phyloP scores from a whole-genome alignment of 2,888 invertebrate species.

The Eurois occulta region DNA sequence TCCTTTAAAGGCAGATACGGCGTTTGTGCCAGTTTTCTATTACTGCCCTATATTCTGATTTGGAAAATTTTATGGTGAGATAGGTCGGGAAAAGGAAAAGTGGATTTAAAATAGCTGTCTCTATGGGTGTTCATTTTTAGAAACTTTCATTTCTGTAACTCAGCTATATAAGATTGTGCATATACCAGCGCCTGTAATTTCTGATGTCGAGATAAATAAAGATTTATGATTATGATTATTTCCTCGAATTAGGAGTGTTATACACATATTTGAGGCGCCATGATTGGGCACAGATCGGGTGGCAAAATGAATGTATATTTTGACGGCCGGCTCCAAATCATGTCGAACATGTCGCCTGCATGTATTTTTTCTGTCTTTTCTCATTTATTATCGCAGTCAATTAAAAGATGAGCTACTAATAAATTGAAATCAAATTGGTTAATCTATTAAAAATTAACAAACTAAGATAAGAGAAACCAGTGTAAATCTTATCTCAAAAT shows the following conservation, averaged over 20 bases:
- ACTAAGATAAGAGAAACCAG: conserved; percentile 31
- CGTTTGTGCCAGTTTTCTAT: conserved; percentile 57
- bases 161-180: too few species aligned
- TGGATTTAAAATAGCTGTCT: conserved; percentile 27
- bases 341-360: too few species aligned
- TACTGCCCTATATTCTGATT: conserved; percentile 55
- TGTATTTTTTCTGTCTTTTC: background rate
- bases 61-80: conserved; percentile 48
- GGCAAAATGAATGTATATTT: background rate
- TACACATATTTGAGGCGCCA: background rate
- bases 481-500: conserved; percentile 38
- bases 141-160: background rate
- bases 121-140: background rate
- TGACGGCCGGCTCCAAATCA: too few species aligned
- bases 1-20: conserved; percentile 59
- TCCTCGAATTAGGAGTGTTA: background rate
- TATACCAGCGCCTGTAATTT: too few species aligned
- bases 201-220: too few species aligned
- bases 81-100: conserved; percentile 45
- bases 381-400: background rate
- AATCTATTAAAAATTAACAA: conserved; percentile 15
- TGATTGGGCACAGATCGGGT: background rate
- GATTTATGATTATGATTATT: too few species aligned
- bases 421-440: background rate
- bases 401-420: background rate